These are phyloP conservation scores for Phalera bucephala DNA, from an alignment of 2,888 invertebrate species.

Conservation along the genomic window DNA sequence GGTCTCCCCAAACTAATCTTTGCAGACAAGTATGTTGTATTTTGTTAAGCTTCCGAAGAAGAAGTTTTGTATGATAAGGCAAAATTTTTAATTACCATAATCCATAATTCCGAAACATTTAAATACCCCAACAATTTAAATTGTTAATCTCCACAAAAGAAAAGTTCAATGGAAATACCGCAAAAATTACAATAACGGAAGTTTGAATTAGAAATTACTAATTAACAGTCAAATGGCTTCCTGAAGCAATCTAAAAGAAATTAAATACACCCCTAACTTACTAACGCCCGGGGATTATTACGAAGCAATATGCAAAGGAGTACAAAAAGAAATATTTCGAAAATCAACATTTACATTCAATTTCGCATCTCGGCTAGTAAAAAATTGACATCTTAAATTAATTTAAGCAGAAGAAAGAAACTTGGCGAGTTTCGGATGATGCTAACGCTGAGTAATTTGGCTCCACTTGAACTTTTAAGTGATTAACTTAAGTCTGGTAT, in stretches of 20 bases:
- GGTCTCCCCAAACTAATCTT: no score
- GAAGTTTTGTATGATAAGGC: no score
- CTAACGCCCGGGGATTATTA: background rate
- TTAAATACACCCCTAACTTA: background rate
- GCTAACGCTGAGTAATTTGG: conserved; percentile 44
- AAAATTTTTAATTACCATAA: no score
- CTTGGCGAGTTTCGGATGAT: conserved; percentile 28
- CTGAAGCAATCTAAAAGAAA: background rate
- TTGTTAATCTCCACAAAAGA: no score
- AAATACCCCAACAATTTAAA: no score
- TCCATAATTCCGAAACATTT: no score
- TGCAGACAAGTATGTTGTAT: no score
- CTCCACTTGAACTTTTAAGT: conserved; percentile 39
- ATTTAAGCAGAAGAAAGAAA: conserved; percentile 31
- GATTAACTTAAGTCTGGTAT: conserved; percentile 45
- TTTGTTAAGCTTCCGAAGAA: no score
- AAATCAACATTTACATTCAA: conserved; percentile 15
- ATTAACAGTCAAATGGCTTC: background rate
- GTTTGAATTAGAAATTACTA: background rate
- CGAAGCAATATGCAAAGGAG: conserved; percentile 4
- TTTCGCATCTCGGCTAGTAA: conserved; percentile 13
- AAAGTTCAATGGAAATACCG: background rate
- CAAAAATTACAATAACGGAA: background rate
- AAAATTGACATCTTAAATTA: conserved; percentile 26
- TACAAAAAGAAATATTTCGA: conserved; percentile 6